Conservation (phyloP, 2,888 invertebrate species). For the Leptinotarsa peninsularis region DNA sequence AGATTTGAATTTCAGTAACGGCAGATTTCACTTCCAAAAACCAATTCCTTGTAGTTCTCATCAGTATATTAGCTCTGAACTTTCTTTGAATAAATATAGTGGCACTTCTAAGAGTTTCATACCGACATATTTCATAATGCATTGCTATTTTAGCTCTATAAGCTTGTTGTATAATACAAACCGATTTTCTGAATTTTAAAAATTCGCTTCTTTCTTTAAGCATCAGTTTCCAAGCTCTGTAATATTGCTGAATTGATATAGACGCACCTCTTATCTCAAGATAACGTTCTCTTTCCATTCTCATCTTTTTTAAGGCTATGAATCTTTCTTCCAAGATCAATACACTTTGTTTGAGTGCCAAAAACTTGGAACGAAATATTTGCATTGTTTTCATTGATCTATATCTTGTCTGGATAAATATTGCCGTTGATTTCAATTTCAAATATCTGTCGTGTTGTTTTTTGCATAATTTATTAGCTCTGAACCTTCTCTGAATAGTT, state of each 20-base stretch:
- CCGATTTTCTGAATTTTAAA: constrained; percentile 33
- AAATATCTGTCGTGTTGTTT: constrained; percentile 29
- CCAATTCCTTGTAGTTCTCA: constrained; percentile 58
- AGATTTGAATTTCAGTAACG: constrained; percentile 59
- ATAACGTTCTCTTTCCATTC: constrained; percentile 48
- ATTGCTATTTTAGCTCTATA: constrained; percentile 37
- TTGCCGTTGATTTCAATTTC: constrained; percentile 31
- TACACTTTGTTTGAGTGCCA: constrained; percentile 41
- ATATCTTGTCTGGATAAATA: constrained; percentile 49
- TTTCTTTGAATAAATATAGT: constrained; percentile 67
- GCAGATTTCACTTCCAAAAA: constrained; percentile 61
- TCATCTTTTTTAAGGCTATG: constrained; percentile 54
- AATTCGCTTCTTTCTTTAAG: constrained; percentile 24
- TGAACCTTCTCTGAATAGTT: constrained; percentile 61
- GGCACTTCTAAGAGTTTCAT: constrained; percentile 42
- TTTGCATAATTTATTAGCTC: constrained; percentile 48
- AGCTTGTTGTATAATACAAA: constrained; percentile 38
- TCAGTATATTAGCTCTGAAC: constrained; percentile 64
- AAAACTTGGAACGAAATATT: constrained; percentile 45
- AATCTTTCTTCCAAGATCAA: constrained; percentile 58
- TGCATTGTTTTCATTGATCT: constrained; percentile 54
- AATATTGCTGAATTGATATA: constrained; percentile 45
- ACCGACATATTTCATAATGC: constrained; percentile 49
- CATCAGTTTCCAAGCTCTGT: constrained; percentile 51
- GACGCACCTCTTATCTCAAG: constrained; percentile 43